These are phyloP conservation scores for Himantopus leucocephalus DNA, from an alignment of 2,113 vertebrate species.

Conservation along the genomic window DNA sequence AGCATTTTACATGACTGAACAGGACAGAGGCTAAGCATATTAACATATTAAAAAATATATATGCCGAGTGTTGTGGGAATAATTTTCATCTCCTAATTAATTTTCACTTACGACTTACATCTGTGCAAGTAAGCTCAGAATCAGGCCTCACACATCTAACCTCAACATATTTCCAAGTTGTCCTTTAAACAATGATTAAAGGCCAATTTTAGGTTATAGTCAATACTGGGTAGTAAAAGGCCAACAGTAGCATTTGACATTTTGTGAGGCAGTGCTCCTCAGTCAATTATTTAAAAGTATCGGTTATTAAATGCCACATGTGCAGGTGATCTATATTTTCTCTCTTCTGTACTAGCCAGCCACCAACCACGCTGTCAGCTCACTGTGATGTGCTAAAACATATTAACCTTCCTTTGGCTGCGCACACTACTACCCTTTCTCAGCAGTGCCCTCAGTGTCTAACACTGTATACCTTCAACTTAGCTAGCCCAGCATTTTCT, in stretches of 20 bases:
- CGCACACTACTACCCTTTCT: not conserved
- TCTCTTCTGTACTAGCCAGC: constrained; percentile 1
- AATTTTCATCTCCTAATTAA: not conserved
- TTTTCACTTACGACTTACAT: not conserved
- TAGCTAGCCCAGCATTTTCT: constrained; percentile 11
- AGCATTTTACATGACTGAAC: not conserved
- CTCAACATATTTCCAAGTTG: constrained; percentile 68
- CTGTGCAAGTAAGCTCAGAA: not conserved
- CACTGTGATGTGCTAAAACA: constrained; percentile 63
- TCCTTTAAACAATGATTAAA: constrained; percentile 81
- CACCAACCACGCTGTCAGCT: constrained; percentile 69
- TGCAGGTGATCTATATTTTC: constrained; percentile 51
- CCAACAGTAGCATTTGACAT: constrained; percentile 77
- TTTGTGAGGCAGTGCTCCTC: constrained; percentile 73
- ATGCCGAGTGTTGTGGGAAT: not conserved
- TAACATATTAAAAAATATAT: not conserved
- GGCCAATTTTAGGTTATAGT: constrained; percentile 78
- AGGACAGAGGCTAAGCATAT: not conserved
- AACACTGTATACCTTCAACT: constrained; percentile 29
- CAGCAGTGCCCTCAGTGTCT: constrained; percentile 29
- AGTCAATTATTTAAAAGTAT: constrained; percentile 76
- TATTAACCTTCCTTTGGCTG: constrained; percentile 43
- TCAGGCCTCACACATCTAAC: not conserved
- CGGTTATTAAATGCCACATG: constrained; percentile 81
- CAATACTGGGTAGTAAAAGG: constrained; percentile 68